Conservation (phyloP, 2,888 invertebrate species). For the Scelioninae gen. 1 region DNA sequence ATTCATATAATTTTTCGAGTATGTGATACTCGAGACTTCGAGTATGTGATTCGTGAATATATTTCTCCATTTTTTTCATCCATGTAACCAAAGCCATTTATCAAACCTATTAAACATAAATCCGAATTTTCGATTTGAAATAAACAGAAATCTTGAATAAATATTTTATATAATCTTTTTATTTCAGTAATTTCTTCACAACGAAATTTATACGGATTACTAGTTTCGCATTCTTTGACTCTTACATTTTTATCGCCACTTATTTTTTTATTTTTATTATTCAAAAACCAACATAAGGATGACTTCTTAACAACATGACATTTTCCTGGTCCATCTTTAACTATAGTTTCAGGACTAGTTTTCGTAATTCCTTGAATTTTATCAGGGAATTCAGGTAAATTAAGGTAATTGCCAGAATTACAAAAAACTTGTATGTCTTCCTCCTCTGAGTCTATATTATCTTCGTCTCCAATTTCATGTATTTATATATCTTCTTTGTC, state of each 20-base stretch:
- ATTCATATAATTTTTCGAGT: conserved; percentile 10
- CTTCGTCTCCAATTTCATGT: too few relatives aligned
- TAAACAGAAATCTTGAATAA: conserved; percentile 16
- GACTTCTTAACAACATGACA: conserved; percentile 11
- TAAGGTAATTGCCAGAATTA: too few relatives aligned
- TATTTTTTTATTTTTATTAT: conserved; percentile 3
- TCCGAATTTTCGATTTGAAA: conserved; percentile 8
- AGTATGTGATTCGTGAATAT: too few relatives aligned
- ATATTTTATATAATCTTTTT: conserved; percentile 2
- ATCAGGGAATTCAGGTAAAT: conserved; percentile 12
- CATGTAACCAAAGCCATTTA: conserved; percentile 8
- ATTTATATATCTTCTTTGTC: too few relatives aligned
- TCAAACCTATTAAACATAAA: conserved; percentile 5
- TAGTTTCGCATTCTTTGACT: background rate
- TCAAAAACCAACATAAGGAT: conserved; percentile 4
- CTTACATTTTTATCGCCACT: conserved; percentile 1
- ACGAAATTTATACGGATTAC: background rate
- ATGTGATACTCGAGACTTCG: too few relatives aligned
- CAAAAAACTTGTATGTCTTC: too few relatives aligned
- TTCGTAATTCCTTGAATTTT: conserved; percentile 6
- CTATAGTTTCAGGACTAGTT: conserved; percentile 4
- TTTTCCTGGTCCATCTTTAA: conserved; percentile 14
- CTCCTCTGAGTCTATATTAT: too few relatives aligned
- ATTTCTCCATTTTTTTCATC: conserved; percentile 9
- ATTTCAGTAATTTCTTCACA: background rate